These are phyloP conservation scores for Macrocentrus cingulum DNA, from an alignment of 1,140 invertebrate species.

Conservation along the genomic window DNA sequence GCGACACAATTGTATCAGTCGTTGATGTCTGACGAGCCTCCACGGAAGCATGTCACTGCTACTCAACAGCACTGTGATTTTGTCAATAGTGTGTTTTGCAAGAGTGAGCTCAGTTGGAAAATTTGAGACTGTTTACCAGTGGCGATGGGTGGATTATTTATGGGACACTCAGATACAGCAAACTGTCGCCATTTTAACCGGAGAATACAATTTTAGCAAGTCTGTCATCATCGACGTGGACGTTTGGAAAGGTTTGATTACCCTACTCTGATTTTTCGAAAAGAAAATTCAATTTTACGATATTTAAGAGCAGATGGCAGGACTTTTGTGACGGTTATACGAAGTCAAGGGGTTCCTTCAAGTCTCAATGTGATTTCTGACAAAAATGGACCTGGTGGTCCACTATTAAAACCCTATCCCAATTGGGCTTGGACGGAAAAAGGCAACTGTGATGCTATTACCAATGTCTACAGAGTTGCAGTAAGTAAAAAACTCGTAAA, in stretches of 20 bases:
- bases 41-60: slow-evolving; percentile 17
- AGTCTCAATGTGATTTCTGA: slow-evolving; percentile 32
- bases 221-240: slow-evolving; percentile 34
- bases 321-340: slow-evolving; percentile 46
- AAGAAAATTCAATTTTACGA: neutral
- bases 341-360: slow-evolving; percentile 46
- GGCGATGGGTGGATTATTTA: slow-evolving; percentile 35
- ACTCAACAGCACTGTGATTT: no score
- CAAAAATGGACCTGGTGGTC: slow-evolving; percentile 24
- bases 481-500: slow-evolving; percentile 26
- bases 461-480: slow-evolving; percentile 34
- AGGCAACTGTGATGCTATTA: slow-evolving; percentile 32
- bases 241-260: neutral
- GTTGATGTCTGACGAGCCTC: slow-evolving; percentile 1
- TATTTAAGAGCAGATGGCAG: slow-evolving; percentile 20
- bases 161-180: slow-evolving; percentile 22
- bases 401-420: slow-evolving; percentile 38
- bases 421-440: slow-evolving; percentile 35
- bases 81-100: slow-evolving; percentile 9
- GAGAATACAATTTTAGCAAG: slow-evolving; percentile 53
- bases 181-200: slow-evolving; percentile 56
- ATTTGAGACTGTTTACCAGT: slow-evolving; percentile 25
- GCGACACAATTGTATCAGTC: slow-evolving; percentile 1
- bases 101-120: slow-evolving; percentile 10
- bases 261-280: no score